Evolutionary conservation across 2,888 invertebrate species (phyloP).

Genomic region (Metopia argyrocephala): DNA sequence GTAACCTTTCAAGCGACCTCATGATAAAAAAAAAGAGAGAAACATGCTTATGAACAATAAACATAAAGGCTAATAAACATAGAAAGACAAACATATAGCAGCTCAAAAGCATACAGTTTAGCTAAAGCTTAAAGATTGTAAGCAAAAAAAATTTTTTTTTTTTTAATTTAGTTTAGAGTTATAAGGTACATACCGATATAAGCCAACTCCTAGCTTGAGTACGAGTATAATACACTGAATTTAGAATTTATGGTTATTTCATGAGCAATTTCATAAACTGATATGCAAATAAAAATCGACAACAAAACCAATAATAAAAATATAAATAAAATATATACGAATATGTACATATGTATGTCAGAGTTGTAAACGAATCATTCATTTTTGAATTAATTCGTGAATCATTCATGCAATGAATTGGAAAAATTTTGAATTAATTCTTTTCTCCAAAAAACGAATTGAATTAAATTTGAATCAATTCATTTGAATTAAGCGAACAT

Average conservation of each 20-base stretch:
- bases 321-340: constrained; percentile 31
- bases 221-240: constrained; percentile 32
- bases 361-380: no score
- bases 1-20: constrained; percentile 61
- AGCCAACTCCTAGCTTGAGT: not conserved
- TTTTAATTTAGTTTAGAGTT: not conserved
- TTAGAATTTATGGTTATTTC: constrained; percentile 72
- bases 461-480: no score
- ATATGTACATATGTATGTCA: no score
- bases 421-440: no score
- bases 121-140: not conserved
- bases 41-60: constrained; percentile 56
- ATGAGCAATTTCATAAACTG: constrained; percentile 71
- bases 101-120: constrained; percentile 9
- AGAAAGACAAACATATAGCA: constrained; percentile 17
- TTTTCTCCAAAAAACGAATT: no score
- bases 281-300: constrained; percentile 50
- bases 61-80: constrained; percentile 53
- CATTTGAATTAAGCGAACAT: no score
- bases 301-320: not conserved
- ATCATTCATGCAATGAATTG: no score
- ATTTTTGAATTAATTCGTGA: no score
- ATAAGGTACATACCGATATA: not conserved
- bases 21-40: constrained; percentile 39
- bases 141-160: not conserved